Evolutionary conservation across 2,797 vertebrate genomes (phyloP), one percentile per base, ranked within the genome.

Genomic region (Peromyscus eremicus): DNA sequence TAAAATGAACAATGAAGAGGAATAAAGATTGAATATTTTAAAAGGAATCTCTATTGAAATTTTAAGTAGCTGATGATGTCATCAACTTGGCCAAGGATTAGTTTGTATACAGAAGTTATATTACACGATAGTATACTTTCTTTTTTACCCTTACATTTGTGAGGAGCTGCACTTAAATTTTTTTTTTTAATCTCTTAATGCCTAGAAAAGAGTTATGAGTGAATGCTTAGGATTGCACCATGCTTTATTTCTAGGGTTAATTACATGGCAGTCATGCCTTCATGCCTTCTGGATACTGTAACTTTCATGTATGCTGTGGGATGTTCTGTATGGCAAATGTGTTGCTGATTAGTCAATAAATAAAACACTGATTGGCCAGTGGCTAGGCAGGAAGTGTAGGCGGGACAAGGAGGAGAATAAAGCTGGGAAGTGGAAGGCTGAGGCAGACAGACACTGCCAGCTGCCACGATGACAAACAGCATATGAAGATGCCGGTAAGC

Each of bases 21-120:
- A 91, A 68, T 68, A 94, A 97, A 68, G 90, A 85, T 21, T 40
- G 62, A 71, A 5, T 17, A 86, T 83, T 83, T 91, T 46, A 75
- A 79, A 49, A 92, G 43, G 11, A 89, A 60, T 89, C 16, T 84
- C 34, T 71, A 66, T 14, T 66, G 66, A 80, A 68, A 57, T 79
- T 87, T 83, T 76, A 92, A 90, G 17, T 93, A 34, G 3, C 4
- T 71, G 2, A 87, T 49, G 23, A 94, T 49, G 19, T 49, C 85
- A 73, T 19, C 37, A 49, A 66, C 19, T 46, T 64, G 32, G 37
- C 49, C 75, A 57, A 90, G 43, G 14, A 77, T 80, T 70, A 81
- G 3, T 79, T 84, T 81, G 23, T 37, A 29, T n/a, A 46, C 2
- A 32, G 19, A 79, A 79, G 21, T 25, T 89, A 5, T 88, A 76